A percentile compares a stretch with the other conserved stretches of the same genome.
Evolutionary conservation across 2,797 vertebrate species (phyloP).

Genomic region (Neoniphon sammara): DNA sequence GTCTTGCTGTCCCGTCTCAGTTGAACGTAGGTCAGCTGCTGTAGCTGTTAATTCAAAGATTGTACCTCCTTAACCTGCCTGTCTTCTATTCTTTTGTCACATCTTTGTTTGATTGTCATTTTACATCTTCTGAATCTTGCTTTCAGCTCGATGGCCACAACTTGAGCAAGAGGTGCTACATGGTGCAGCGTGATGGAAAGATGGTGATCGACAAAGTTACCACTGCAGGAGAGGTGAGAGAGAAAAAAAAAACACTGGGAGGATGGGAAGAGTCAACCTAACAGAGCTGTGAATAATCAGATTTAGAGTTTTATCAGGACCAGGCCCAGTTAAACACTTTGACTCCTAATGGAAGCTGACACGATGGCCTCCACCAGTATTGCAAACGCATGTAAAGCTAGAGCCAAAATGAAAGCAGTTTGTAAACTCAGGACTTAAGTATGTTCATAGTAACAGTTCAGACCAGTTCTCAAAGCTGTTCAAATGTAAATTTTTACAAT

Average conservation of each 20-base stretch:
- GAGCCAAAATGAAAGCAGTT: no score
- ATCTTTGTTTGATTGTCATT: not conserved
- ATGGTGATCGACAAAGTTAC: slow-evolving; percentile 81
- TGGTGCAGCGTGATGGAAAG: slow-evolving; percentile 77
- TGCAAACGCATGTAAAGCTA: no score
- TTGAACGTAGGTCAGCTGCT: not conserved
- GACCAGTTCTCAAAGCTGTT: not conserved
- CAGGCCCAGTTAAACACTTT: no score
- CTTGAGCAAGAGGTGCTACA: slow-evolving; percentile 81
- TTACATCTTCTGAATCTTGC: not conserved
- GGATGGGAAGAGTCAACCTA: not conserved
- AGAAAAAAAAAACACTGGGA: not conserved
- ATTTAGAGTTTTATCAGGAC: no score
- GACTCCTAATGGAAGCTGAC: no score
- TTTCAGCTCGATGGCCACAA: slow-evolving; percentile 80
- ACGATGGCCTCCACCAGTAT: no score
- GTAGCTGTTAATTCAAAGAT: not conserved
- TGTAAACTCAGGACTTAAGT: no score
- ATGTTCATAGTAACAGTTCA: no score
- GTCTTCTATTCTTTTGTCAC: not conserved
- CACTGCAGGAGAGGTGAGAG: slow-evolving; percentile 86
- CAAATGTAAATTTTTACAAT: no score
- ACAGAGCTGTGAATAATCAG: not conserved
- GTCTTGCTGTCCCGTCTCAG: not conserved
- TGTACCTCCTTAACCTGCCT: not conserved